Base-by-base conservation (phyloP, 2,888 invertebrate species). In the Argynnis bischoffii region DNA sequence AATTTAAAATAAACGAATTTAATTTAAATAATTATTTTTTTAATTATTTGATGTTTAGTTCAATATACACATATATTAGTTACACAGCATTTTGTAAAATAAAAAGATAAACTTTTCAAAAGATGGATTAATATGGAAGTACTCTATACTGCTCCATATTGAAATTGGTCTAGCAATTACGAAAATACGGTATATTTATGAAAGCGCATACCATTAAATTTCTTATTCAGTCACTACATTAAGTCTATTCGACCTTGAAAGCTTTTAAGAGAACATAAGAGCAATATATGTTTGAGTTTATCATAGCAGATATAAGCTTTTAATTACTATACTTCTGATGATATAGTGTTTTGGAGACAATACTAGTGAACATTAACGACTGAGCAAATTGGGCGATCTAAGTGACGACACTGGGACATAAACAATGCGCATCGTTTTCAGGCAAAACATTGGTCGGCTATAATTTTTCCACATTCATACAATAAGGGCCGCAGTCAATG, bases 381-480 rank as follows among this genome's bases (percentile, higher is more conserved):
- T 78, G 83, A 78, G 81, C 84, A 88, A 91, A 91, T 91, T 91
- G 89, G 89, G 86, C 83, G 84, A 77, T 85, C 86, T 88, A 89
- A 91, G 90, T 91, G 90, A 87, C 75, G 78, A 80, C 78, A 80
- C 77, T 79, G 81, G 79, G 80, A 77, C 85, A 89, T 90, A 90
- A 91, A 92, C 91, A 92, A 91, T 87, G 83, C 85, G 82, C 87
- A 85, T 86, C 83, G 83, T 84, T 91, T 89, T 86, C 90, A 90
- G 88, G 90, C 90, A 87, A 90, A 90, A 90, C 89, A 90, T 75
- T 67, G 78, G 82, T 88, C 84, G 82, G 84, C 90, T 87, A 92
- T 91, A 92, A 92, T 92, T 92, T 92, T 92, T 92, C 92, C 90
- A 92, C 92, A 91, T 92, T 91, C 90, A 92, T 91, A 92, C 91